phyloP scores from a whole-genome alignment of 2,113 vertebrate species.

The Nothobranchius kuhntae region DNA sequence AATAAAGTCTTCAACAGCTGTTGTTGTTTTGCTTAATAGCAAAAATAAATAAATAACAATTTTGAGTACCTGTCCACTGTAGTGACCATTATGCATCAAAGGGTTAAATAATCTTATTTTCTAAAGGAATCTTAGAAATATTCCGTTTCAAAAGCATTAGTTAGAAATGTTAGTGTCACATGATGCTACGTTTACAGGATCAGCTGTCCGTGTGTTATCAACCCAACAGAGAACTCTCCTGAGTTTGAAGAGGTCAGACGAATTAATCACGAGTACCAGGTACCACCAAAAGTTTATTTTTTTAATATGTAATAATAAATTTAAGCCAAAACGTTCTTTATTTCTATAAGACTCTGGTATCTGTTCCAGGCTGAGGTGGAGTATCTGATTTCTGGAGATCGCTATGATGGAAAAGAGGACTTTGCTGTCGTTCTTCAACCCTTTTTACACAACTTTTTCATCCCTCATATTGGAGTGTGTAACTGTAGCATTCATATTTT shows the following conservation, averaged over 20 bases:
- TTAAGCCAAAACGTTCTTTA: background rate
- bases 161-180: too few species aligned
- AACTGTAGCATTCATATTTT: background rate
- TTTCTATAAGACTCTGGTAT: background rate
- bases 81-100: too few species aligned
- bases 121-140: too few species aligned
- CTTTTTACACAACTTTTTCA: constrained; percentile 80
- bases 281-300: constrained; percentile 39
- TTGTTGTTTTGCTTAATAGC: too few species aligned
- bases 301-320: background rate
- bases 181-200: constrained; percentile 62
- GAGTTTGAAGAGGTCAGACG: constrained; percentile 80
- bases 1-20: too few species aligned
- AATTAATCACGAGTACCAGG: constrained; percentile 88
- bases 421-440: constrained; percentile 87
- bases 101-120: too few species aligned
- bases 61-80: too few species aligned
- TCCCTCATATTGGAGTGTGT: constrained; percentile 83
- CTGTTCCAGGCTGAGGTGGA: constrained; percentile 56
- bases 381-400: constrained; percentile 70
- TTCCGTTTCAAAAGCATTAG: too few species aligned
- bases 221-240: constrained; percentile 71
- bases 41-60: too few species aligned
- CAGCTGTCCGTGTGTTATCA: constrained; percentile 84
- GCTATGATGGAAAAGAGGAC: constrained; percentile 80